phyloP scores from a whole-genome alignment of 53 echinoderm and acorn worm species.

The Holothuria scabra region DNA sequence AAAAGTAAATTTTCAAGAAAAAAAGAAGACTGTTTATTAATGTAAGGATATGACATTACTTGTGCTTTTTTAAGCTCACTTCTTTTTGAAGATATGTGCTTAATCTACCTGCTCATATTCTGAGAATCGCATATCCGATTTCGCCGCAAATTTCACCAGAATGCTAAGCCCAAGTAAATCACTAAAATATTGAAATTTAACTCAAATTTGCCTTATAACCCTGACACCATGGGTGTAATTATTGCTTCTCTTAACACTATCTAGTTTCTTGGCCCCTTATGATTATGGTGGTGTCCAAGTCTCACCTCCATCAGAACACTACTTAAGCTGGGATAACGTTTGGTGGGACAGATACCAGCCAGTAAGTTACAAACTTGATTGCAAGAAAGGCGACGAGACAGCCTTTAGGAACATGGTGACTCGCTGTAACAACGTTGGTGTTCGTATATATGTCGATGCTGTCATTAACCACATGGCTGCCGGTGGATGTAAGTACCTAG shows the following conservation, averaged over 20 bases:
- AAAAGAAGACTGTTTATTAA: too few species aligned
- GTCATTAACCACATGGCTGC: constrained; percentile 98
- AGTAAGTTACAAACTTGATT: constrained; percentile 73
- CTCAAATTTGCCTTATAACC: too few species aligned
- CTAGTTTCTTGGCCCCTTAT: constrained; percentile 82
- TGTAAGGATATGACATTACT: too few species aligned
- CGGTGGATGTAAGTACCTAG: constrained; percentile 3
- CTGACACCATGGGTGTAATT: too few species aligned
- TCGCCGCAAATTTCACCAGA: too few species aligned
- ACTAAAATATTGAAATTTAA: too few species aligned
- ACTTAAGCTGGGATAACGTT: constrained; percentile 24
- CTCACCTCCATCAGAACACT: constrained; percentile 88
- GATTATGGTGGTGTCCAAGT: constrained; percentile 93
- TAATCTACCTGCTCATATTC: too few species aligned
- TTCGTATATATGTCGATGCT: constrained; percentile 92
- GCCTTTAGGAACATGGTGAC: constrained; percentile 87
- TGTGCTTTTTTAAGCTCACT: too few species aligned
- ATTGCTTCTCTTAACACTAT: neutral
- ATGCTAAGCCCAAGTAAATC: too few species aligned
- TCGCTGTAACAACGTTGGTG: constrained; percentile 86
- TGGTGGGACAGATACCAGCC: constrained; percentile 98
- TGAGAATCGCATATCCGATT: too few species aligned
- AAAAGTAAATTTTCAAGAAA: too few species aligned
- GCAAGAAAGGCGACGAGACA: constrained; percentile 75
- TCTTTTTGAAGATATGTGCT: too few species aligned